These are phyloP conservation scores for Pachyseris speciosa DNA, from an alignment of 64 coral and sea anemone species.

Conservation along the genomic window DNA sequence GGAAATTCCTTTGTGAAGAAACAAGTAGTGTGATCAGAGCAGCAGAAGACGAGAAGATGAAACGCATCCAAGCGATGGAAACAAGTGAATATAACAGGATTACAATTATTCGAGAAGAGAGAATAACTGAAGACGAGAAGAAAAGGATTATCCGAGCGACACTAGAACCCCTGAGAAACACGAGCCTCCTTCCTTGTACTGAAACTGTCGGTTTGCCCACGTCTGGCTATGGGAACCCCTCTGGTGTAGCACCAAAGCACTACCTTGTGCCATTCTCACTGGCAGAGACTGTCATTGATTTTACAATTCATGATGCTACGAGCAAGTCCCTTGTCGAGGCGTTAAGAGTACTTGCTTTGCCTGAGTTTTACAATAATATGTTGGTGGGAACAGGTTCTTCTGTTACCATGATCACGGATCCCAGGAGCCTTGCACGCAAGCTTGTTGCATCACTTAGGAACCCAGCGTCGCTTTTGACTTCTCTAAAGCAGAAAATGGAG, in stretches of 20 bases:
- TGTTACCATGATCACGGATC: neutral
- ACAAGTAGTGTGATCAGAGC: neutral
- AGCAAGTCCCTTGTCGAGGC: neutral
- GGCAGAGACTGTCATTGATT: constrained; percentile 38
- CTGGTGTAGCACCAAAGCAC: neutral
- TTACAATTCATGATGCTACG: neutral
- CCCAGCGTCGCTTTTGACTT: neutral
- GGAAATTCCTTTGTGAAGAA: constrained; percentile 39
- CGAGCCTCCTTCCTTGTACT: constrained; percentile 61
- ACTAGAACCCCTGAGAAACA: constrained; percentile 35
- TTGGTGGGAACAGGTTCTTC: neutral
- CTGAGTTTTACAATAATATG: constrained; percentile 1
- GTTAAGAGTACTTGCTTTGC: neutral
- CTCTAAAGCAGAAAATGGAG: neutral
- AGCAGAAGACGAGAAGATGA: too few species aligned
- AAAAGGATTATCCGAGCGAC: neutral
- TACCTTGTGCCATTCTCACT: constrained; percentile 22
- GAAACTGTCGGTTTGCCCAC: neutral
- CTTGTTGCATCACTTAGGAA: constrained; percentile 40
- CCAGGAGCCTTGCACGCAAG: neutral
- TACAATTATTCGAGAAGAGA: neutral
- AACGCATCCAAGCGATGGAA: too few species aligned
- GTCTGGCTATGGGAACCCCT: too few species aligned
- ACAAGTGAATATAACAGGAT: too few species aligned
- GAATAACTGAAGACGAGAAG: neutral